phyloP scores from a whole-genome alignment of 2,797 vertebrate species.

The Acrossocheilus fasciatus region DNA sequence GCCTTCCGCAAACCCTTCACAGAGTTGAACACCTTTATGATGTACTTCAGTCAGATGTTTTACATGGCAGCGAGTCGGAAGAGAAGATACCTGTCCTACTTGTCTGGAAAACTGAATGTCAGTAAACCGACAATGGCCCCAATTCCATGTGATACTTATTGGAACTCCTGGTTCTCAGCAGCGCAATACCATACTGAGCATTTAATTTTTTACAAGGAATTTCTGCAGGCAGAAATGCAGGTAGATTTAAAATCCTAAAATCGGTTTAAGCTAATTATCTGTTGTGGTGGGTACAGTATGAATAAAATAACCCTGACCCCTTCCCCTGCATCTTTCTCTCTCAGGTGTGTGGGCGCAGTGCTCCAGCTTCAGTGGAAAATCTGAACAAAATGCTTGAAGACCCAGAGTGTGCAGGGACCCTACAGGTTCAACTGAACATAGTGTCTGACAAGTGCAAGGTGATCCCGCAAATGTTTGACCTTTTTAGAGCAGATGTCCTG shows the following conservation, averaged over 20 bases:
- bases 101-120: constrained; percentile 30
- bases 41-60: constrained; percentile 55
- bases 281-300: not conserved
- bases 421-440: constrained; percentile 34
- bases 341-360: constrained; percentile 1
- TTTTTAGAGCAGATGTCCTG: constrained; percentile 40
- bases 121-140: constrained; percentile 42
- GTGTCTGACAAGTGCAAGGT: constrained; percentile 45
- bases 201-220: constrained; percentile 32
- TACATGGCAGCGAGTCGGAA: constrained; percentile 45
- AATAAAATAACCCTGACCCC: not conserved
- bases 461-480: constrained; percentile 28
- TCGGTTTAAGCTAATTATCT: not conserved
- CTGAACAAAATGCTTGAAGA: not conserved
- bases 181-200: constrained; percentile 38
- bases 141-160: constrained; percentile 40
- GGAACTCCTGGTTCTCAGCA: constrained; percentile 48
- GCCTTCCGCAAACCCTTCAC: constrained; percentile 56
- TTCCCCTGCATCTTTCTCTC: not conserved
- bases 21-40: constrained; percentile 48
- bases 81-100: constrained; percentile 47
- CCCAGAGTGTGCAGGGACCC: not conserved
- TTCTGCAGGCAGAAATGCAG: constrained; percentile 30
- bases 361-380: not conserved
- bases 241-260: not conserved